Base-by-base conservation (phyloP, 35 echinoderm and acorn worm genomes). In the Ophiothrix spiculata region DNA sequence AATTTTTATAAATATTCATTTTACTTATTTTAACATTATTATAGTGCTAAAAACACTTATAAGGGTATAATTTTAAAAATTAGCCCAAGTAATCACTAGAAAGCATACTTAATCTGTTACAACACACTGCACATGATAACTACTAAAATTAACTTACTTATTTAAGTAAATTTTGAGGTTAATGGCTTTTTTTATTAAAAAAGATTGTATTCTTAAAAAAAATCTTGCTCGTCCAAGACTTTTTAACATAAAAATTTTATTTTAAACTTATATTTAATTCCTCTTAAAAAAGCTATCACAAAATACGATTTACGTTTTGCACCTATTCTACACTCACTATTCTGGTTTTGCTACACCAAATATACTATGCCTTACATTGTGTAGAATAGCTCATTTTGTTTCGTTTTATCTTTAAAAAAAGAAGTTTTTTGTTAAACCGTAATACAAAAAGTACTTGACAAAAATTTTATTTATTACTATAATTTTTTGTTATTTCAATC, bases 361-460 rank as follows among this genome's bases (percentile, higher is more conserved):
- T 35, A 6, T 17, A 38, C 35, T 41, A 85, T 38, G 31, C 33
- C 31, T 23, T 56, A 46, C 69, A 54, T 2, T 40, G 89, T 39
- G 12, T 37, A 49, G 29, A 74, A 79, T 91, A 91, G 84, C 83
- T 91, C 90, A 32, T 40, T 25, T 16, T 33, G 36, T 81, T 91
- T 91, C 90, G 90, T 83, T 83, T 56, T 11, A 13, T 12, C n/a
- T n/a, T n/a, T n/a, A n/a, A n/a, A n/a, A n/a, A n/a, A n/a, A n/a
- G n/a, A n/a, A n/a, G n/a, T 45, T 31, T 63, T 83, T 91, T 45
- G 77, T 49, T 75, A 40, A 91, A 86, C 90, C 90, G 86, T 91
- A 31, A 91, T 91, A 81, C 90, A 91, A 85, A 86, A 91, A 83
- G 90, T 91, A 91, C 75, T 40, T 80, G 34, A 35, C 4, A 23